Percentiles rank a stretch among this genome's conserved stretches.
These are phyloP conservation scores for Homarus americanus DNA, from an alignment of 1,140 invertebrate genomes.

Conservation along the genomic window DNA sequence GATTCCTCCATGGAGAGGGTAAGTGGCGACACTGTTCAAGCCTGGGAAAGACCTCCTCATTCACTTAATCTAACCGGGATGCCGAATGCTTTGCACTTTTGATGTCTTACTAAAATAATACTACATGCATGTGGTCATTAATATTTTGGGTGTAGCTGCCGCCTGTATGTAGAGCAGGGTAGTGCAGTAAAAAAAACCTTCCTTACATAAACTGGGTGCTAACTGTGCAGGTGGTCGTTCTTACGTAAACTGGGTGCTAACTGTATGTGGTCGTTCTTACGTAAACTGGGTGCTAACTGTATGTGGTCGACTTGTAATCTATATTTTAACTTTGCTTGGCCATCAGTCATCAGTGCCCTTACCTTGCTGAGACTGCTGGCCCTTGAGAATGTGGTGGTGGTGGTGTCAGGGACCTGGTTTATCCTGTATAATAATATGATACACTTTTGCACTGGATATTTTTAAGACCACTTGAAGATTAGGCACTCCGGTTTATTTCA, in stretches of 20 bases:
- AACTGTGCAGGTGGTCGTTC: no score
- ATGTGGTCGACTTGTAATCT: background rate
- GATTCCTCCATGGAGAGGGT: constrained; percentile 54
- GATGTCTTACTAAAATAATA: background rate
- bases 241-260: no score
- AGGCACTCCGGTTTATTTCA: no score
- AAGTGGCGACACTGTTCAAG: background rate
- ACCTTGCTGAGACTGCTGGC: background rate
- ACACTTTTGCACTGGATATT: no score
- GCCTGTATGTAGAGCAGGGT: no score
- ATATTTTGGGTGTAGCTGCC: no score
- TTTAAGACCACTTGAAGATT: no score
- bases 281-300: background rate
- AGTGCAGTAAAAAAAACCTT: no score
- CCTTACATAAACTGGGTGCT: no score
- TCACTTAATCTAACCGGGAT: background rate
- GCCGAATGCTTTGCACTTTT: background rate
- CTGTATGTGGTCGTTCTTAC: no score
- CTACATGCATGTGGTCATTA: background rate
- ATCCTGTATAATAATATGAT: no score
- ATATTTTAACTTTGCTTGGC: background rate
- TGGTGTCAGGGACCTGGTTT: no score
- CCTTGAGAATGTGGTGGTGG: background rate
- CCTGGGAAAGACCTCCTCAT: background rate
- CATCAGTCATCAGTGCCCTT: background rate